Base-by-base conservation (phyloP, 2,113 vertebrate genomes). In the Oreochromis aureus region DNA sequence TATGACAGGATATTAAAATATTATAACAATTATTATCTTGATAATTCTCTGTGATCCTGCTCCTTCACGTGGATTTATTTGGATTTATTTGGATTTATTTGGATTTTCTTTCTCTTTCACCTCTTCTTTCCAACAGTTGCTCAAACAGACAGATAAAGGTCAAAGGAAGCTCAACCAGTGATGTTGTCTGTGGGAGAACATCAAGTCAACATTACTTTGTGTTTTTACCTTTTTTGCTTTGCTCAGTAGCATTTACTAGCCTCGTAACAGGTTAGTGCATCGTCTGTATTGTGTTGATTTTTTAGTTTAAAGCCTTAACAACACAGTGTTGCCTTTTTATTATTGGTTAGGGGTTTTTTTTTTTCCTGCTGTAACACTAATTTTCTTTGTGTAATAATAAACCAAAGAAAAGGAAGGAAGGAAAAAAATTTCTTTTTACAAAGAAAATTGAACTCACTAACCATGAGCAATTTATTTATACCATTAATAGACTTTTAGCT, bases 381-480 rank as follows among this genome's bases (percentile, higher is more conserved):
- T 59, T 59, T 32, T 59, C 56, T 59, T 59, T 59, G 56, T 6
- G 24, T 30, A 3, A 3, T 3, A 24, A 24, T 24, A 24, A 24
- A 3, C 0, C 0, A 30, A 59, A 59, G 13, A 59, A 58, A 0
- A 58, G 2, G 27, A 32, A 30, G 56, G 56, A 27, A 3, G 13
- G 24, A 3, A 30, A 27, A 12, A 58, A 24, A 55, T 2, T 2
- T 0, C n/a, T 0, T 27, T 15, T 58, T 58, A 58, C 0, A 27
- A 58, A 27, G 12, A 58, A 15, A 58, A 58, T 15, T 15, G 12
- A 58, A 58, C 2, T 58, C 55, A 15, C 55, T 27, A 58, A 5
- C 2, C 4, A 58, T 3, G 12, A 58, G 55, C 11, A 7, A 0
- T 58, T 27, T 58, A 58, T 58, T 58, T 5, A 58, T 58, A 27